These are phyloP conservation scores for Danionella cerebrum DNA, from an alignment of 2,113 vertebrate species.

Conservation along the genomic window DNA sequence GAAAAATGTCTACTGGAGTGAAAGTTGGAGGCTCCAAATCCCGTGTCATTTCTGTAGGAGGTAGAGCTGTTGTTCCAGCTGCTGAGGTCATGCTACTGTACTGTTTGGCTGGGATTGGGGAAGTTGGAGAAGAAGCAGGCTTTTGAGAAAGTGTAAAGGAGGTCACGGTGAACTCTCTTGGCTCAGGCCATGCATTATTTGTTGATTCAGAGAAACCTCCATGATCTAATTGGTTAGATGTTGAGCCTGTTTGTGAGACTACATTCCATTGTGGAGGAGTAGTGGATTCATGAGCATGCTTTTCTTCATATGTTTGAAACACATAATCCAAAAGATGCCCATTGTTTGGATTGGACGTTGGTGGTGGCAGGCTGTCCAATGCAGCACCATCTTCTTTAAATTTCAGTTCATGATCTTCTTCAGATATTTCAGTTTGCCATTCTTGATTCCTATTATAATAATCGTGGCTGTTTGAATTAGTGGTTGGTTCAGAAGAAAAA, in stretches of 20 bases:
- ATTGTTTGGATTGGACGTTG: background rate
- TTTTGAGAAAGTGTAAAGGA: conserved; percentile 43
- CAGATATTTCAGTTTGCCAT: background rate
- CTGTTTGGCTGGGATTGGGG: conserved; percentile 23
- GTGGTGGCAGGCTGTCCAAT: conserved; percentile 10
- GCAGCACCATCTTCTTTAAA: conserved; percentile 20
- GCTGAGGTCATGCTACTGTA: conserved; percentile 24
- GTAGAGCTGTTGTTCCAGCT: conserved; percentile 46
- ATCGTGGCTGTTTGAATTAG: background rate
- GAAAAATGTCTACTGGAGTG: conserved; percentile 13
- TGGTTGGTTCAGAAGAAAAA: background rate
- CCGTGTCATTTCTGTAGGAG: conserved; percentile 33
- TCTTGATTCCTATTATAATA: background rate
- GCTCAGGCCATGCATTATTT: background rate
- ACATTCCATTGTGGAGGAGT: conserved; percentile 4
- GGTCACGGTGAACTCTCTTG: conserved; percentile 31
- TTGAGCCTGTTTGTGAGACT: conserved; percentile 22
- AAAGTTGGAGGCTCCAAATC: background rate
- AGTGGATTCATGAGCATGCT: background rate
- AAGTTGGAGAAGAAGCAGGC: background rate
- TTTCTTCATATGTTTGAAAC: conserved; percentile 21
- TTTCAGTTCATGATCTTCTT: conserved; percentile 20
- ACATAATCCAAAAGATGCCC: background rate
- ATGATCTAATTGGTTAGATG: background rate
- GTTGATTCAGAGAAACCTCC: background rate